Conservation (phyloP, 2,113 vertebrate genomes). For the Myiagra hebetior region DNA sequence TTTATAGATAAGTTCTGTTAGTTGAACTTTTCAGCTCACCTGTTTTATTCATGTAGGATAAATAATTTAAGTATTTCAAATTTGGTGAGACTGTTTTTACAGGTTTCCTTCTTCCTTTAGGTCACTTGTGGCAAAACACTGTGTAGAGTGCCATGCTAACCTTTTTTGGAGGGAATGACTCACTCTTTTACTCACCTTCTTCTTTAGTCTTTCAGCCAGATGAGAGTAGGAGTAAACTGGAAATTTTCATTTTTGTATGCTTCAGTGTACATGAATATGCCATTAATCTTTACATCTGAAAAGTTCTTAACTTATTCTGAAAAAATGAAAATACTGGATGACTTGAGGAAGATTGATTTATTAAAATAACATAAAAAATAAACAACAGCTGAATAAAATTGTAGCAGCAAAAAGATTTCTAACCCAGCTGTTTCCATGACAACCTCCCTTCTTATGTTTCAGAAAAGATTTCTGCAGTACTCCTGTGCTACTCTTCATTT, state of each 20-base stretch:
- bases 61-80: neutral
- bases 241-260: neutral
- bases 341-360: neutral
- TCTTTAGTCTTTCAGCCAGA: neutral
- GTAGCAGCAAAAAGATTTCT: neutral
- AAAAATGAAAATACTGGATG: neutral
- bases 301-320: neutral
- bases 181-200: neutral
- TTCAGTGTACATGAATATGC: neutral
- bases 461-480: neutral
- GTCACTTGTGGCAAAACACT: neutral
- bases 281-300: neutral
- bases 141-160: neutral
- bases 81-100: neutral
- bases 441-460: neutral
- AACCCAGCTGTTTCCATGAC: constrained; percentile 18
- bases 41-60: neutral
- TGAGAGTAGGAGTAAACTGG: neutral
- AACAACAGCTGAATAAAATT: neutral
- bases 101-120: neutral
- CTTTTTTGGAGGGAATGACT: neutral
- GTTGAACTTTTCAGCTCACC: neutral
- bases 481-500: neutral
- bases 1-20: neutral
- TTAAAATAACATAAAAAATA: neutral